phyloP scores from a whole-genome alignment of 2,113 vertebrate species.

The Amphilophus citrinellus region DNA sequence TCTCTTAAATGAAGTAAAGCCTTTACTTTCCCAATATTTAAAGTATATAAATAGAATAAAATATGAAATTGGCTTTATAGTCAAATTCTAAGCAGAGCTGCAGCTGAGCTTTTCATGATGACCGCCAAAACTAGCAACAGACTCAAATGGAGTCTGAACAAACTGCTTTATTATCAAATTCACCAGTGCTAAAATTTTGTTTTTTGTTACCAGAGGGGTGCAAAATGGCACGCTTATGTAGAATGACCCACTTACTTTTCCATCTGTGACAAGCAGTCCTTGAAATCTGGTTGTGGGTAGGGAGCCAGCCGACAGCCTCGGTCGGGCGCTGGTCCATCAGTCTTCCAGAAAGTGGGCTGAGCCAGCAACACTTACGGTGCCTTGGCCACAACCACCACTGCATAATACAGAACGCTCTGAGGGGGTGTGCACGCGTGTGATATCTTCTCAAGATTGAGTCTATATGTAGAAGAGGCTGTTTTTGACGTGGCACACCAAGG shows the following conservation, averaged over 20 bases:
- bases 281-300: slow-evolving; percentile 73
- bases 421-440: slow-evolving; percentile 23
- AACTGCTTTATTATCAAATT: not conserved
- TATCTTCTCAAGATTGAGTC: slow-evolving; percentile 15
- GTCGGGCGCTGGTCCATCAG: slow-evolving; percentile 71
- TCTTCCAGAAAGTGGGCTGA: slow-evolving; percentile 77
- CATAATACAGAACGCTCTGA: slow-evolving; percentile 25
- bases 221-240: slow-evolving; percentile 57
- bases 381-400: slow-evolving; percentile 62
- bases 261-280: slow-evolving; percentile 79
- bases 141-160: not conserved
- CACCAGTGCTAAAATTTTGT: slow-evolving; percentile 1
- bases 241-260: slow-evolving; percentile 77
- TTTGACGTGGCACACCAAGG: not conserved
- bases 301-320: slow-evolving; percentile 71
- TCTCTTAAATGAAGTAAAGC: not conserved
- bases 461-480: slow-evolving; percentile 11
- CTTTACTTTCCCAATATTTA: not conserved
- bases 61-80: not conserved
- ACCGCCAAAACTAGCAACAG: not conserved
- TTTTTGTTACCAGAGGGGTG: slow-evolving; percentile 24
- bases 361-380: slow-evolving; percentile 71
- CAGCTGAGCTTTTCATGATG: not conserved
- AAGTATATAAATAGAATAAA: not conserved
- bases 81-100: not conserved